Percentiles rank a stretch among this genome's conserved stretches.
Conservation (phyloP, 2,888 invertebrate species). For the Ophonus ardosiacus region DNA sequence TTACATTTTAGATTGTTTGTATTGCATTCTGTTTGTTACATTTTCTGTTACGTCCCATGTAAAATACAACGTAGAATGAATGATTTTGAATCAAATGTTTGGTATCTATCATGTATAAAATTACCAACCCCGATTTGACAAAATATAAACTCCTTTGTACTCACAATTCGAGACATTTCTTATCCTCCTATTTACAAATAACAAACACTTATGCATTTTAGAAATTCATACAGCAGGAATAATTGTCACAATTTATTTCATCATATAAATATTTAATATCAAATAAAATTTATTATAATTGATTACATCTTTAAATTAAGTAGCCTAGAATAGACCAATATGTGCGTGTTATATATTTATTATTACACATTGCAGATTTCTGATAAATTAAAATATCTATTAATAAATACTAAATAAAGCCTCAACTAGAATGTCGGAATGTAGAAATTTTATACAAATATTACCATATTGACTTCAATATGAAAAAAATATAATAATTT, state of each 20-base stretch:
- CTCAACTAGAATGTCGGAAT: conserved; percentile 52
- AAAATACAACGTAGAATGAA: conserved; percentile 24
- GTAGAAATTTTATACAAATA: conserved; percentile 60
- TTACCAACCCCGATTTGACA: conserved; percentile 55
- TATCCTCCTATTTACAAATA: conserved; percentile 29
- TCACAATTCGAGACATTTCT: conserved; percentile 31
- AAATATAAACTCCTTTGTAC: conserved; percentile 36
- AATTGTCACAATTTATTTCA: conserved; percentile 32
- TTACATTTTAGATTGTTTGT: conserved; percentile 61
- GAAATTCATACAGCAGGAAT: conserved; percentile 20
- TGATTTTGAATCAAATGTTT: conserved; percentile 35
- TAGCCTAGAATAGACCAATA: conserved; percentile 40
- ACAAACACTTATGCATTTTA: background rate
- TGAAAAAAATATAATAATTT: conserved; percentile 51
- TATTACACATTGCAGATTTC: conserved; percentile 48
- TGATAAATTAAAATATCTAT: conserved; percentile 47
- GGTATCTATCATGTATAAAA: conserved; percentile 59
- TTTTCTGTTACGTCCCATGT: conserved; percentile 37
- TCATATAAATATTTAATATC: conserved; percentile 51
- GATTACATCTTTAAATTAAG: conserved; percentile 44
- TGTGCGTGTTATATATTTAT: conserved; percentile 48
- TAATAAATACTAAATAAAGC: conserved; percentile 47
- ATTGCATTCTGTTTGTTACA: conserved; percentile 56
- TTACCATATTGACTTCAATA: conserved; percentile 49
- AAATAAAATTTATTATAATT: conserved; percentile 51